Evolutionary conservation across 1,140 invertebrate species (phyloP).

Genomic region (Drosophila obscura): DNA sequence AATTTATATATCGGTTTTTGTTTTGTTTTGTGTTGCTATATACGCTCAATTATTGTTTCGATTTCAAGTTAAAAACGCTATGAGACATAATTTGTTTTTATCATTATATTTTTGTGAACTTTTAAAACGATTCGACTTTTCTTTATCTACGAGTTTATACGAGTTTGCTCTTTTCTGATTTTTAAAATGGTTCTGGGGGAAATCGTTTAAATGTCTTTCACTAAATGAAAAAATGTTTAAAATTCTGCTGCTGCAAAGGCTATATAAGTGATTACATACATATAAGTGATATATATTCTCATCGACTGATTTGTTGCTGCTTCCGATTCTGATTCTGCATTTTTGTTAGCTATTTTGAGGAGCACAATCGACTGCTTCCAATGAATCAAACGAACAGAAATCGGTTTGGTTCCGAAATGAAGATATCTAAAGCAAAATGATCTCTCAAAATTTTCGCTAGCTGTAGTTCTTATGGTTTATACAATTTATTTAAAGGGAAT

Average conservation of each 20-base stretch:
- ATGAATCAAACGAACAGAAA: conserved; percentile 35
- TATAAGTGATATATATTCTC: conserved; percentile 39
- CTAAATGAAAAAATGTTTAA: conserved; percentile 47
- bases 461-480: conserved; percentile 31
- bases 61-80: conserved; percentile 70
- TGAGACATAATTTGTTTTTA: conserved; percentile 45
- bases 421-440: conserved; percentile 31
- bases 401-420: conserved; percentile 24
- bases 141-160: conserved; percentile 46
- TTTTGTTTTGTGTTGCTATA: conserved; percentile 43
- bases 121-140: conserved; percentile 50
- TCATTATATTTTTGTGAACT: conserved; percentile 26
- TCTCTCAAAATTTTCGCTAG: conserved; percentile 44
- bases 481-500: conserved; percentile 42
- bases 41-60: conserved; percentile 76
- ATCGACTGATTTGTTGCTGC: conserved; percentile 32
- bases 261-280: conserved; percentile 53
- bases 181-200: conserved; percentile 38
- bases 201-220: conserved; percentile 35
- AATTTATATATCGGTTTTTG: conserved; percentile 35
- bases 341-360: conserved; percentile 20
- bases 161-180: conserved; percentile 9
- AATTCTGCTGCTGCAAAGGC: conserved; percentile 52
- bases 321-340: conserved; percentile 14
- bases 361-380: conserved; percentile 19